Evolutionary conservation across 1,140 invertebrate species (phyloP), one percentile per base, ranked within the genome.

Genomic region (Drosophila littoralis): DNA sequence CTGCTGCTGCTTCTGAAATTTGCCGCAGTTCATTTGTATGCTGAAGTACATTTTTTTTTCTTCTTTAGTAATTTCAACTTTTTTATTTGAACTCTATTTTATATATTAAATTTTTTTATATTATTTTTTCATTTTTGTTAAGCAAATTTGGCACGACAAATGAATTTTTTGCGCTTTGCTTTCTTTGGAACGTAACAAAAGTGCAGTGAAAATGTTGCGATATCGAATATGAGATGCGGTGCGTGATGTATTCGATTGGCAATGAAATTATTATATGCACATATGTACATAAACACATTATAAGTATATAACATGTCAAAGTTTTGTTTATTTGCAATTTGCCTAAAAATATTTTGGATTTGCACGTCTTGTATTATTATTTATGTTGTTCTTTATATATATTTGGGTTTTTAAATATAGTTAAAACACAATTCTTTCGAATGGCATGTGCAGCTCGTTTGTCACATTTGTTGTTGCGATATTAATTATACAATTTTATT

Each of bases 11-110:
- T 68, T n/a, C n/a, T n/a, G 71, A 77, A 73, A 79, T 85, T 88
- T 83, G 79, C 76, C 82, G 82, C 82, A 86, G 82, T 86, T 86
- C 83, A 86, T 86, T 88, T 86, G 73, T 77, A 75, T 89, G 84
- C 76, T 76, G 79, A 75, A 73, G 71, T 70, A 75, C 40, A 42
- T 28, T 48, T 67, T 45, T 45, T 33, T 61, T 58, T 51, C 9
- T 33, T 50, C 51, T 46, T 45, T 45, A 57, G 58, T 63, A 59
- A 50, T 42, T 50, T 54, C 15, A 43, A 38, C n/a, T 52, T 67
- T 54, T 67, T 35, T 70, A 54, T 64, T 77, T 63, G 33, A 54
- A 54, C 51, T 63, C 59, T 59, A 61, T 77, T 81, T 82, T 58
- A 32, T 54, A 57, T 28, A 48, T 48, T 48, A 22, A 3, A 7